Evolutionary conservation across 2,888 invertebrate species (phyloP).

Genomic region (Sylvicola cinctus): DNA sequence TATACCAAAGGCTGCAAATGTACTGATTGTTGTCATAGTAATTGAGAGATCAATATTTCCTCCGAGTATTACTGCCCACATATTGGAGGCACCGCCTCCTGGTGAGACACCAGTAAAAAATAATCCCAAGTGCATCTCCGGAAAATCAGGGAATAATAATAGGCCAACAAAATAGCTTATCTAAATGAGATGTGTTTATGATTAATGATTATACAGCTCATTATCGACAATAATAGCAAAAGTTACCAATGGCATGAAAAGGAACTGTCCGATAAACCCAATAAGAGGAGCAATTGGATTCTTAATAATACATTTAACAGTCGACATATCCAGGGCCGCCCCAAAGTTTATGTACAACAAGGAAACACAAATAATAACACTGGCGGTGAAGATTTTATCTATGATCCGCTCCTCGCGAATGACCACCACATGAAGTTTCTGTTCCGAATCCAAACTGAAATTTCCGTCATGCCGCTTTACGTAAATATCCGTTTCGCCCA

Average conservation of each 20-base stretch:
- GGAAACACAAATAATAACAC: conserved; percentile 48
- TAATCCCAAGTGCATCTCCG: conserved; percentile 52
- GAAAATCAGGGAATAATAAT: conserved; percentile 37
- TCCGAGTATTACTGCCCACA: conserved; percentile 74
- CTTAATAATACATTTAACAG: conserved; percentile 39
- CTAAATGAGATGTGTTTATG: too few species aligned
- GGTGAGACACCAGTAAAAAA: conserved; percentile 72
- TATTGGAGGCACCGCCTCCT: conserved; percentile 81
- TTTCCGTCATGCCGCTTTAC: too few species aligned
- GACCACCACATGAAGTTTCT: conserved; percentile 31
- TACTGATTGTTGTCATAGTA: conserved; percentile 79
- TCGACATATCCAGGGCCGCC: conserved; percentile 56
- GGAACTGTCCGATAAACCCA: conserved; percentile 52
- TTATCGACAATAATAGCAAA: too few species aligned
- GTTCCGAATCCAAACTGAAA: too few species aligned
- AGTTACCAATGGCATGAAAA: conserved; percentile 57
- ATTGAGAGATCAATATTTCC: conserved; percentile 82
- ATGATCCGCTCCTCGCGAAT: conserved; percentile 34
- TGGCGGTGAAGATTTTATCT: conserved; percentile 45
- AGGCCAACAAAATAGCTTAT: conserved; percentile 34
- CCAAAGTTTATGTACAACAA: conserved; percentile 74
- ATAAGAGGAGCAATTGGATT: conserved; percentile 55
- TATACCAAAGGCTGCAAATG: conserved; percentile 57
- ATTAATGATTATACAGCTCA: conserved; percentile 10
- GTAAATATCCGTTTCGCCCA: conserved; percentile 18